Percentiles rank a stretch among this genome's conserved stretches.
Evolutionary conservation across 1,140 invertebrate species (phyloP).

Genomic region (Achroia grisella): DNA sequence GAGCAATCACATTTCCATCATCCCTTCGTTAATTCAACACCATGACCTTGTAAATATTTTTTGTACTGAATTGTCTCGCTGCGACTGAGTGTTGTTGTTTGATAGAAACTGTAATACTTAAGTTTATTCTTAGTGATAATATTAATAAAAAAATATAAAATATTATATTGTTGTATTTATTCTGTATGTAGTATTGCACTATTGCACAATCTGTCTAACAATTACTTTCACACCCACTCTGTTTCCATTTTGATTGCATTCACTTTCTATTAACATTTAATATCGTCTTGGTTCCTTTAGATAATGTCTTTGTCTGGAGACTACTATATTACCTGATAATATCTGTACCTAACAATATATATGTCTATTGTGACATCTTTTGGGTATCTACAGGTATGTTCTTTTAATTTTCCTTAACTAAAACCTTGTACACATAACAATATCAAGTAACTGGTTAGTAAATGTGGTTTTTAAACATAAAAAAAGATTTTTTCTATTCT

Average conservation of each 20-base stretch:
- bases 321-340: slow-evolving; percentile 16
- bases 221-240: slow-evolving; percentile 47
- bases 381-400: slow-evolving; percentile 10
- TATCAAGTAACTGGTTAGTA: neutral
- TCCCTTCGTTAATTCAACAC: slow-evolving; percentile 26
- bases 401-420: slow-evolving; percentile 1
- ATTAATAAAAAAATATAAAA: slow-evolving; percentile 67
- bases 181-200: slow-evolving; percentile 46
- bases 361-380: neutral
- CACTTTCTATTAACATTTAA: slow-evolving; percentile 63
- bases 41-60: slow-evolving; percentile 66
- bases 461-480: too few relatives aligned
- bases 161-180: slow-evolving; percentile 50
- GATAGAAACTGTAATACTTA: slow-evolving; percentile 71
- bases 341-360: slow-evolving; percentile 14
- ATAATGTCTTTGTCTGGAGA: slow-evolving; percentile 36
- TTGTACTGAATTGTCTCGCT: slow-evolving; percentile 63
- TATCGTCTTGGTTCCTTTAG: slow-evolving; percentile 43
- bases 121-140: slow-evolving; percentile 73
- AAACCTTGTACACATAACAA: neutral
- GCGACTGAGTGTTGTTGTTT: slow-evolving; percentile 70
- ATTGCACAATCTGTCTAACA: slow-evolving; percentile 52
- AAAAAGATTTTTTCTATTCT: too few relatives aligned
- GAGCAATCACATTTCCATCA: slow-evolving; percentile 2
- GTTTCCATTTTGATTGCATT: slow-evolving; percentile 50